A percentile compares a stretch with the other conserved stretches of the same genome.
Conservation (phyloP, 2,113 vertebrate genomes). For the human (Homo sapiens) region DNA sequence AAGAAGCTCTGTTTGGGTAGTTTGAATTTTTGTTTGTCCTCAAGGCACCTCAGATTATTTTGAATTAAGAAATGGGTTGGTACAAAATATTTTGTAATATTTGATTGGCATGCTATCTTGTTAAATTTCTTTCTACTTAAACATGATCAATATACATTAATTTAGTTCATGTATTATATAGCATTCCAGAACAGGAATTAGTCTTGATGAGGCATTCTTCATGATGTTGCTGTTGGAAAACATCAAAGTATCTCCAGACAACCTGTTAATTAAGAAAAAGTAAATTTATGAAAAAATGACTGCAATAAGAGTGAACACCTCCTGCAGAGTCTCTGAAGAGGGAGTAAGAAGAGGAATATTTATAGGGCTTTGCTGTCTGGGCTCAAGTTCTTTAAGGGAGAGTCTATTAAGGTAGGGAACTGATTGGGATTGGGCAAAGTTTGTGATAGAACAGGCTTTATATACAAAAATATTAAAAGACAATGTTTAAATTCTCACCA, state of each 20-base stretch:
- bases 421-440: neutral
- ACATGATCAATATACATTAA: neutral
- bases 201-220: neutral
- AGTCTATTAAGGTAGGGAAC: neutral
- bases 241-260: neutral
- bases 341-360: neutral
- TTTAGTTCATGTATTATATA: neutral
- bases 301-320: neutral
- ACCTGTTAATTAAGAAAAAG: neutral
- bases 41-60: neutral
- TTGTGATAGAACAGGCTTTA: neutral
- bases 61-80: neutral
- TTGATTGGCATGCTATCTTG: neutral
- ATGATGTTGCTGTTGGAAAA: neutral
- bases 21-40: neutral
- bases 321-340: neutral
- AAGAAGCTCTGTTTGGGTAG: neutral
- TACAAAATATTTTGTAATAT: neutral
- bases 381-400: neutral
- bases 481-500: neutral
- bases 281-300: neutral
- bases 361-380: neutral
- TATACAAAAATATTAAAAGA: neutral
- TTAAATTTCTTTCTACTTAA: neutral
- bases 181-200: neutral